phyloP scores from a whole-genome alignment of 2,888 invertebrate genomes.

The Drosophila melanosoma region DNA sequence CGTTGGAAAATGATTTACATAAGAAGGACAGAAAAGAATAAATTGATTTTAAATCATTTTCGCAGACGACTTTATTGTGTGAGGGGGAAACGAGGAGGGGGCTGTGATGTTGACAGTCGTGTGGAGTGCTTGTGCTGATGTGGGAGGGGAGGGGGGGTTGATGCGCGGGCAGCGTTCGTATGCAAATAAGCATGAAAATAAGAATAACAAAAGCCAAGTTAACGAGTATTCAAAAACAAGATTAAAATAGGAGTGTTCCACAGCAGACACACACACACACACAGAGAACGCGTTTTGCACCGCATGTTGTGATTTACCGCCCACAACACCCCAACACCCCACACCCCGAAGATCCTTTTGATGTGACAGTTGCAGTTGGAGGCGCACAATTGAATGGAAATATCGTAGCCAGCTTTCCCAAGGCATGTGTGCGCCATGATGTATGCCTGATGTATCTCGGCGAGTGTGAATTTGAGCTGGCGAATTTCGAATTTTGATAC shows the following conservation, averaged over 20 bases:
- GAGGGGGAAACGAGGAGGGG: not conserved
- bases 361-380: slow-evolving; percentile 63
- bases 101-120: slow-evolving; percentile 44
- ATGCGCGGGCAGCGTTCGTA: slow-evolving; percentile 45
- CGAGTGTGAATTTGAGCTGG: slow-evolving; percentile 48
- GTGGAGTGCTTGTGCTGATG: not conserved
- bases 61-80: slow-evolving; percentile 53
- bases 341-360: not conserved
- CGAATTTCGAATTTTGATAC: slow-evolving; percentile 59
- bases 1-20: slow-evolving; percentile 78
- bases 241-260: slow-evolving; percentile 78
- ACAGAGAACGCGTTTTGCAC: slow-evolving; percentile 24
- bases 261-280: slow-evolving; percentile 9
- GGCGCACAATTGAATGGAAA: slow-evolving; percentile 38
- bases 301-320: slow-evolving; percentile 75
- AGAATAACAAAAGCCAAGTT: slow-evolving; percentile 80
- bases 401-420: slow-evolving; percentile 21
- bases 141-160: slow-evolving; percentile 2
- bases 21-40: slow-evolving; percentile 79
- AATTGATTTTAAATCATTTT: slow-evolving; percentile 83
- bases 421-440: slow-evolving; percentile 18
- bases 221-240: slow-evolving; percentile 82
- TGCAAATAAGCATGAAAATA: slow-evolving; percentile 82
- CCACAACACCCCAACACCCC: not conserved
- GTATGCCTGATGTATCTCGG: slow-evolving; percentile 25